Percentiles rank a stretch among this genome's conserved stretches.
phyloP scores from a whole-genome alignment of 2,797 vertebrate genomes.

The Enteromius fasciolatus region DNA sequence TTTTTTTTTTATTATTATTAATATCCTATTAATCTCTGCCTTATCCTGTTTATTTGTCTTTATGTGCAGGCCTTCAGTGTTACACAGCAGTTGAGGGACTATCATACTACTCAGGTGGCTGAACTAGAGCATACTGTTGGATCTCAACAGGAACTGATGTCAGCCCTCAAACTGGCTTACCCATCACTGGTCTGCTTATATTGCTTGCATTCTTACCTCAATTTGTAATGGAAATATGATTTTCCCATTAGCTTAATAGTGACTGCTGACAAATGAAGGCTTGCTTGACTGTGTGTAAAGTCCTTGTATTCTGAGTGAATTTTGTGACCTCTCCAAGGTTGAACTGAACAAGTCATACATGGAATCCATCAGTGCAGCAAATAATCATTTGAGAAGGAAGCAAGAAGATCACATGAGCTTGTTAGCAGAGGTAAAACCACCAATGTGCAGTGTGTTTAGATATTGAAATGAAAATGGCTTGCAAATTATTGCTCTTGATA shows the following conservation, averaged over 20 bases:
- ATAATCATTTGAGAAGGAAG: conserved; percentile 69
- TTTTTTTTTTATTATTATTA: not conserved
- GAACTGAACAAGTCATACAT: conserved; percentile 71
- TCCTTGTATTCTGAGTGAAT: conserved; percentile 6
- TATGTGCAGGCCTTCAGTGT: conserved; percentile 76
- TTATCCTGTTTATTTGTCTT: conserved; percentile 32
- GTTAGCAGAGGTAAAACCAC: conserved; percentile 65
- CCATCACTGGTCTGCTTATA: conserved; percentile 76
- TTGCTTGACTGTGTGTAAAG: conserved; percentile 4
- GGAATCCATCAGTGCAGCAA: conserved; percentile 69
- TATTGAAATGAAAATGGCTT: not conserved
- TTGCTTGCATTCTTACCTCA: not conserved
- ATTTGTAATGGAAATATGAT: not conserved
- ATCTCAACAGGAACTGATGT: conserved; percentile 77
- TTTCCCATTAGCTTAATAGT: not conserved
- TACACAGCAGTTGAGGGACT: conserved; percentile 79
- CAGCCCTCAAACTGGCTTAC: conserved; percentile 72
- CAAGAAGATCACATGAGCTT: conserved; percentile 74
- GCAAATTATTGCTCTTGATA: not conserved
- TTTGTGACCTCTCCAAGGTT: conserved; percentile 68
- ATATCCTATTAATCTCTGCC: not conserved
- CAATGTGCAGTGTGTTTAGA: not conserved
- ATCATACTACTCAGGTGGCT: conserved; percentile 75
- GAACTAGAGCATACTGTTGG: conserved; percentile 77
- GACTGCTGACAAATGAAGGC: not conserved